These are phyloP conservation scores for Antennarius maculatus DNA, from an alignment of 2,797 vertebrate genomes.

Conservation along the genomic window DNA sequence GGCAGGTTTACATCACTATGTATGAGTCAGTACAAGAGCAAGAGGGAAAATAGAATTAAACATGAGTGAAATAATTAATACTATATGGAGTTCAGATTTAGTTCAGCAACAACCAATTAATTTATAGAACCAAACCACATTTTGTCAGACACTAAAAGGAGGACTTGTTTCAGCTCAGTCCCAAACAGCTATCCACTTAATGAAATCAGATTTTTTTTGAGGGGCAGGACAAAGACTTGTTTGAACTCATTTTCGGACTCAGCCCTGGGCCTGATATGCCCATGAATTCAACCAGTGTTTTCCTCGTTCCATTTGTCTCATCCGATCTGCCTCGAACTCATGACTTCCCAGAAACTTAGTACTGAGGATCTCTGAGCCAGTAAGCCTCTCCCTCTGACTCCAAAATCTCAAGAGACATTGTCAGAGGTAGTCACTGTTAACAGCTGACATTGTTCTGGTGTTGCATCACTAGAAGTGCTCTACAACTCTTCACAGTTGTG, in stretches of 20 bases:
- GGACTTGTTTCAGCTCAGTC: slow-evolving; percentile 11
- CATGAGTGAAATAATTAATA: slow-evolving; percentile 18
- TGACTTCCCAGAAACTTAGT: slow-evolving; percentile 49
- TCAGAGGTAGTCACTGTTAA: slow-evolving; percentile 73
- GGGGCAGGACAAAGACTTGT: slow-evolving; percentile 28
- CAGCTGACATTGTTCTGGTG: slow-evolving; percentile 64
- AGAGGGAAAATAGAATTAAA: slow-evolving; percentile 24
- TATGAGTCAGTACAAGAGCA: background rate
- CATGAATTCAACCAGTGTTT: slow-evolving; percentile 42
- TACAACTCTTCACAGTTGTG: slow-evolving; percentile 41
- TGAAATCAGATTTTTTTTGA: slow-evolving; percentile 18
- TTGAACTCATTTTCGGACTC: slow-evolving; percentile 31
- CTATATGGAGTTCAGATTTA: slow-evolving; percentile 27
- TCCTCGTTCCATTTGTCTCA: slow-evolving; percentile 58
- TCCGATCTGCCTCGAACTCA: slow-evolving; percentile 44
- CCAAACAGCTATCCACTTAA: slow-evolving; percentile 31
- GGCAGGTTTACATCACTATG: background rate
- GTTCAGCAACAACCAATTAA: slow-evolving; percentile 25
- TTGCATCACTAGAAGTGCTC: slow-evolving; percentile 55
- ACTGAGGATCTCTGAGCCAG: slow-evolving; percentile 38
- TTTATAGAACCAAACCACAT: slow-evolving; percentile 7
- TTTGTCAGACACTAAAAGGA: slow-evolving; percentile 16
- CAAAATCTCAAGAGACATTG: slow-evolving; percentile 71
- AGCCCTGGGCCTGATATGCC: slow-evolving; percentile 22
- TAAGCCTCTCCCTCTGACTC: slow-evolving; percentile 49